Base-by-base conservation (phyloP, 2,113 vertebrate species). In the Prietella phreatophila region DNA sequence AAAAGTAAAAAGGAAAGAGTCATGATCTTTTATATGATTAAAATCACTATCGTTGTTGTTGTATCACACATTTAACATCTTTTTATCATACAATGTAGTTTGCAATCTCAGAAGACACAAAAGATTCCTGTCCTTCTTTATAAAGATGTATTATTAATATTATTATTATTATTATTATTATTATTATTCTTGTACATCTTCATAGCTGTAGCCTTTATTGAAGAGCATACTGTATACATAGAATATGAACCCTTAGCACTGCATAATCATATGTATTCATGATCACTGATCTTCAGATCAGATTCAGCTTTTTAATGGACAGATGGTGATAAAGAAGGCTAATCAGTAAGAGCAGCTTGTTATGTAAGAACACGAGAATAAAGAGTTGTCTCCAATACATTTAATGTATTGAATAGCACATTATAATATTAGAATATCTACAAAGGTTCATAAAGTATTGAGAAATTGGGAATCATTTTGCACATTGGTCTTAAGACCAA, bases 261-360 rank as follows among this genome's bases (percentile, higher is more conserved):
- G 73, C 36, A 11, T 76, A 76, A 76, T 71, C 33, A 71, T 42
- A 47, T 75, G 39, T 75, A 75, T 76, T 76, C 73, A 27, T 47
- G 73, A 14, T 76, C 42, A 47, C 27, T 50, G 22, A 42, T 42
- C 42, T 76, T 47, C 3, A 47, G 39, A 76, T 76, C 22, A 50
- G 73, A 76, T 76, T 76, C 39, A 14, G 10, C 5, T 76, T 50
- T 50, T 17, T 10, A 76, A 47, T 2, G 5, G 42, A 76, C 47
- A 78, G 4, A 53, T 25, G 42, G 25, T 78, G 11, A 78, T 50
- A n/a, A 78, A 50, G 42, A 75, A 25, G 73, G 73, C 2, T 75
- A 75, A 75, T 75, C 73, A 47, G 3, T 42, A 75, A 75, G 42
- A 75, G 10, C 30, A 69, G 71, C 36, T 73, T 39, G 36, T 42